These are phyloP conservation scores for Diachrysia chrysitis DNA, from an alignment of 2,888 invertebrate genomes.

Conservation along the genomic window DNA sequence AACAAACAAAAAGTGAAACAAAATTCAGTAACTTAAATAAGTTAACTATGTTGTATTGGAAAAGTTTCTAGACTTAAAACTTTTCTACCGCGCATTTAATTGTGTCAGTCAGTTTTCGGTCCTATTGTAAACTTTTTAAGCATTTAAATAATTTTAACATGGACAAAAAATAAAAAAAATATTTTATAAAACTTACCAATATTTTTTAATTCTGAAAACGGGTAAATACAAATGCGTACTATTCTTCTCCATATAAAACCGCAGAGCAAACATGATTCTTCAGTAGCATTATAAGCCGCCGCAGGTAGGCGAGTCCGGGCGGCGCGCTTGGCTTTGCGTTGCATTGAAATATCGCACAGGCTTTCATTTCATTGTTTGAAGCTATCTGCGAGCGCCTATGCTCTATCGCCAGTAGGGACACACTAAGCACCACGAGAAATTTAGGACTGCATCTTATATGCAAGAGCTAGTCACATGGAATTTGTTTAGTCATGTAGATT, in stretches of 20 bases:
- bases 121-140: too few relatives aligned
- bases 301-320: slow-evolving; percentile 54
- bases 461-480: neutral
- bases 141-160: too few relatives aligned
- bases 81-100: neutral
- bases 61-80: neutral
- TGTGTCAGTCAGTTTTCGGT: neutral
- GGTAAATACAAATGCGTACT: neutral
- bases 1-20: too few relatives aligned
- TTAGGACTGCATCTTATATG: slow-evolving; percentile 20
- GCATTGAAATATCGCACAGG: slow-evolving; percentile 74
- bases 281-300: slow-evolving; percentile 45
- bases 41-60: neutral
- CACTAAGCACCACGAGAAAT: slow-evolving; percentile 8
- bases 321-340: slow-evolving; percentile 57
- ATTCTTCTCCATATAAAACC: slow-evolving; percentile 11
- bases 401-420: slow-evolving; percentile 54
- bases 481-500: neutral
- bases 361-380: slow-evolving; percentile 86
- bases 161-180: too few relatives aligned
- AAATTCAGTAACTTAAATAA: neutral
- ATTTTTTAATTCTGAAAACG: neutral
- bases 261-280: slow-evolving; percentile 26
- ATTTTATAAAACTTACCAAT: too few relatives aligned
- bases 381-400: slow-evolving; percentile 71